Evolutionary conservation across 2,797 vertebrate genomes (phyloP).

Genomic region (Phalanger gymnotis): DNA sequence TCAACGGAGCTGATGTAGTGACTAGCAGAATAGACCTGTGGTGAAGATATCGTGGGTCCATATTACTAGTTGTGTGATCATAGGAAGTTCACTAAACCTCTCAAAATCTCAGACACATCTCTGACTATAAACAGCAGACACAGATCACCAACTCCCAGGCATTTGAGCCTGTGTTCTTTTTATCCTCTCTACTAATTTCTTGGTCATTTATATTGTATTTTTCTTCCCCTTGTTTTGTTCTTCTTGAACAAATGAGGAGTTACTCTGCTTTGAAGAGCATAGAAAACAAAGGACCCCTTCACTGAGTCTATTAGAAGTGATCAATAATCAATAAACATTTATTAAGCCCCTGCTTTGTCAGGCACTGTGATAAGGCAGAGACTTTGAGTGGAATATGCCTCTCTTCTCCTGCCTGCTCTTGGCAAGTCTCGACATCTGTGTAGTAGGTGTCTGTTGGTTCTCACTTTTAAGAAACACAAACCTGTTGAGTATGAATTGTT

Average conservation of each 20-base stretch:
- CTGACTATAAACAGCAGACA: background rate
- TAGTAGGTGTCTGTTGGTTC: background rate
- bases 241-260: background rate
- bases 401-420: background rate
- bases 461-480: background rate
- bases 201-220: background rate
- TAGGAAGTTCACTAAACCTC: background rate
- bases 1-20: background rate
- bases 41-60: background rate
- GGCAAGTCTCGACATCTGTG: background rate
- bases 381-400: background rate
- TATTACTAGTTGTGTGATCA: background rate
- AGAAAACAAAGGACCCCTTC: background rate
- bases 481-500: background rate
- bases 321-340: background rate
- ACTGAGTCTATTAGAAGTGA: background rate
- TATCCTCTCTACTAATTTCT: background rate
- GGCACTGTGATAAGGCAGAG: background rate
- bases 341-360: background rate
- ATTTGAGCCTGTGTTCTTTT: background rate
- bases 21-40: background rate
- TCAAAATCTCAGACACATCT: background rate
- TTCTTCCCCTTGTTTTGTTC: background rate
- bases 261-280: background rate
- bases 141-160: background rate